Evolutionary conservation across 2,888 invertebrate genomes (phyloP).

Genomic region (Phlogophora meticulosa): DNA sequence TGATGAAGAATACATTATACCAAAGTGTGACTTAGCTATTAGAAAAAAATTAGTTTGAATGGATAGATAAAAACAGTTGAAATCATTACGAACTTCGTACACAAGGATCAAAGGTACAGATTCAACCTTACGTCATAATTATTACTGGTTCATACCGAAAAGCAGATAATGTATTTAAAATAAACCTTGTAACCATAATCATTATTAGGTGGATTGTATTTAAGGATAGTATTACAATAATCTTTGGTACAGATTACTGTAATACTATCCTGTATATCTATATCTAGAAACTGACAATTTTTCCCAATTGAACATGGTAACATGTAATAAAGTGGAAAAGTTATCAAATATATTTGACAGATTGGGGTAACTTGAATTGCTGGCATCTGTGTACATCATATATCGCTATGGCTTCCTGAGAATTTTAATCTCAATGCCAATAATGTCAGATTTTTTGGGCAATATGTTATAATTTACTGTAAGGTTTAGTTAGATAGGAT

Average conservation of each 20-base stretch:
- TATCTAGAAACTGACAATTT: too few relatives aligned
- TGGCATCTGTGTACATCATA: too few relatives aligned
- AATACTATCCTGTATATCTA: too few relatives aligned
- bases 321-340: too few relatives aligned
- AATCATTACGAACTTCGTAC: background rate
- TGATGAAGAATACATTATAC: constrained; percentile 6
- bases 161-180: background rate
- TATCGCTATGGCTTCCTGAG: background rate
- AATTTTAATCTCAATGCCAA: background rate
- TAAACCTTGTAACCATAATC: background rate
- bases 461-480: too few relatives aligned
- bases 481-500: too few relatives aligned
- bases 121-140: constrained; percentile 10
- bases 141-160: background rate
- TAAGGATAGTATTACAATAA: constrained; percentile 15
- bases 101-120: background rate
- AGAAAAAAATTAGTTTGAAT: background rate
- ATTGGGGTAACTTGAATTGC: too few relatives aligned
- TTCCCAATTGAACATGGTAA: too few relatives aligned
- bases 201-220: constrained; percentile 1
- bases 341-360: too few relatives aligned
- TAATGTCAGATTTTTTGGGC: too few relatives aligned
- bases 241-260: background rate
- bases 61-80: background rate
- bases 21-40: background rate